Evolutionary conservation across 1,140 invertebrate species (phyloP).

Genomic region (Drosophila micromelanica): DNA sequence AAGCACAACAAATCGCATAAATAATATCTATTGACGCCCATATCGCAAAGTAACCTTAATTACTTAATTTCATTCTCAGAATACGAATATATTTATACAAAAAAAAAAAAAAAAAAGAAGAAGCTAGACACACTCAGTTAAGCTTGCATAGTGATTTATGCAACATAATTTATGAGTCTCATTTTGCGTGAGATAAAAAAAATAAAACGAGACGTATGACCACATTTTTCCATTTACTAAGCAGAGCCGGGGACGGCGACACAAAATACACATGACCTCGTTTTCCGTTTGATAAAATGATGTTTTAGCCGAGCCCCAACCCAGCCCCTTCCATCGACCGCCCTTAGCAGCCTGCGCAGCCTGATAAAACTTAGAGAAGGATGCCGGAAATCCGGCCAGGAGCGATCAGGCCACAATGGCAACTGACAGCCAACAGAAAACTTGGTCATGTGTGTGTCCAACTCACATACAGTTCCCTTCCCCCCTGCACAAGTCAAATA

Average conservation of each 20-base stretch:
- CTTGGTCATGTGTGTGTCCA: constrained; percentile 31
- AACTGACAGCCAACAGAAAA: constrained; percentile 30
- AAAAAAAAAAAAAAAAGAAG: not conserved
- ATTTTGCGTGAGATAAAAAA: constrained; percentile 41
- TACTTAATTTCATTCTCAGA: constrained; percentile 8
- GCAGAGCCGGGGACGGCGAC: constrained; percentile 1
- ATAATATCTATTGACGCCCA: constrained; percentile 11
- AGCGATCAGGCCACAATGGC: constrained; percentile 42
- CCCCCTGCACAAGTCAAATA: not conserved
- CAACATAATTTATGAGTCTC: constrained; percentile 70
- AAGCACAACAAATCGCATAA: constrained; percentile 18
- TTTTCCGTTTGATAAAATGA: constrained; percentile 68
- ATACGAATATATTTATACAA: constrained; percentile 2
- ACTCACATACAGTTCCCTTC: not conserved
- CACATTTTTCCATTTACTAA: constrained; percentile 47
- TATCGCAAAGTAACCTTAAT: constrained; percentile 4
- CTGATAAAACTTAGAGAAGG: constrained; percentile 51
- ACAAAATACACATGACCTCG: constrained; percentile 66
- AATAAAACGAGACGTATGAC: constrained; percentile 10
- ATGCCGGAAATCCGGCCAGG: constrained; percentile 47
- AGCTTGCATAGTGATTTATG: constrained; percentile 62
- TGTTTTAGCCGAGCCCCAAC: constrained; percentile 23
- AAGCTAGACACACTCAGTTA: not conserved
- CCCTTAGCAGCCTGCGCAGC: not conserved
- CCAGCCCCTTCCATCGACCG: not conserved